phyloP scores from a whole-genome alignment of 2,113 vertebrate genomes.

The Podarcis cretensis region DNA sequence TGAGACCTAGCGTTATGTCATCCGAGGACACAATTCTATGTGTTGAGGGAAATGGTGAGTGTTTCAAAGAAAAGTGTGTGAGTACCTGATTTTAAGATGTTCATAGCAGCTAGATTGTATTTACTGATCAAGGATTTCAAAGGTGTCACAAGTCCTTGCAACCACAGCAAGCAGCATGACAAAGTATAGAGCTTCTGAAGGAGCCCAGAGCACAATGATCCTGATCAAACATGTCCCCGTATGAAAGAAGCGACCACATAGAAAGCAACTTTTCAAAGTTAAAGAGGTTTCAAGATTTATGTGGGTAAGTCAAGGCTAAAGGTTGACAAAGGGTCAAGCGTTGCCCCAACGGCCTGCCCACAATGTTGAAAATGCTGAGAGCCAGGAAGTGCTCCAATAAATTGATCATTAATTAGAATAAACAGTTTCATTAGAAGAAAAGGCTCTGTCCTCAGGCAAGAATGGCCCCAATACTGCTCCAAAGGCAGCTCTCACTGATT shows the following conservation, averaged over 20 bases:
- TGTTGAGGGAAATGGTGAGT: rapidly evolving
- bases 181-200: neutral
- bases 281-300: slow-evolving; percentile 36
- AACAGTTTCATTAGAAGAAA: rapidly evolving
- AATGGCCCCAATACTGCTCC: neutral
- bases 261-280: slow-evolving; percentile 22
- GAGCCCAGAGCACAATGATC: neutral
- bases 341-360: neutral
- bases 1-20: neutral
- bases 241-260: neutral
- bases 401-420: slow-evolving; percentile 12
- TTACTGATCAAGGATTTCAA: neutral
- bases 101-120: rapidly evolving
- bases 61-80: rapidly evolving
- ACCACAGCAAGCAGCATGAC: rapidly evolving
- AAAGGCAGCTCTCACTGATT: neutral
- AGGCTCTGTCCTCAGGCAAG: neutral
- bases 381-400: neutral
- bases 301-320: slow-evolving; percentile 41
- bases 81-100: neutral
- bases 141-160: neutral
- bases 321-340: slow-evolving; percentile 31
- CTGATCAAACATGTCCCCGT: neutral
- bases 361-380: neutral
- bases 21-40: rapidly evolving